Evolutionary conservation across 2,113 vertebrate genomes (phyloP).

Genomic region (Mirza zaza): DNA sequence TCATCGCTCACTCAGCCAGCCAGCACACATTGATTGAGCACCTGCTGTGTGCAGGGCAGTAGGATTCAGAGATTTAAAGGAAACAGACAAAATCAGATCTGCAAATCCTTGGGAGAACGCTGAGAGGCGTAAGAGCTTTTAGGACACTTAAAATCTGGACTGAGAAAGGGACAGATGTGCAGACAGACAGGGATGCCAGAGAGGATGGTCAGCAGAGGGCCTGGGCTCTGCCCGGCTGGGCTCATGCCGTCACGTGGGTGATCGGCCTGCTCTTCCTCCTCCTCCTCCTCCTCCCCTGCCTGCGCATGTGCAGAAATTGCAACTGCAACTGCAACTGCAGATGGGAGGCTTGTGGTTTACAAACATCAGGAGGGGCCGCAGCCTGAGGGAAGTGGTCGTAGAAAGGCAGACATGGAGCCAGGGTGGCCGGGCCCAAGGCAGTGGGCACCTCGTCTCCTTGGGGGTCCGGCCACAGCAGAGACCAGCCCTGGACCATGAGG

Average conservation of each 20-base stretch:
- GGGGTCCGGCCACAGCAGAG: neutral
- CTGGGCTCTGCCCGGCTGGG: neutral
- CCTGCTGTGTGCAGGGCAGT: neutral
- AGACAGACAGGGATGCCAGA: neutral
- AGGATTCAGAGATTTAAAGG: neutral
- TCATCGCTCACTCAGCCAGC: neutral
- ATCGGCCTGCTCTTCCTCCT: fast-evolving
- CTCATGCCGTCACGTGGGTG: fast-evolving
- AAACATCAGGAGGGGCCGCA: neutral
- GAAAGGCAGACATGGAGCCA: neutral
- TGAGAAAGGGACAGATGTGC: neutral
- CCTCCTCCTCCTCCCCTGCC: neutral
- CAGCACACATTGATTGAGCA: neutral
- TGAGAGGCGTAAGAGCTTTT: neutral
- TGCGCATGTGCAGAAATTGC: neutral
- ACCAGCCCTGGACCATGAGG: neutral
- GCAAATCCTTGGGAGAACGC: neutral
- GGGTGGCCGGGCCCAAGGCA: neutral
- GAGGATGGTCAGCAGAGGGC: neutral
- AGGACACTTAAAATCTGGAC: neutral
- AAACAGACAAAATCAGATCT: neutral
- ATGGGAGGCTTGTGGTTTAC: neutral
- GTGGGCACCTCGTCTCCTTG: neutral
- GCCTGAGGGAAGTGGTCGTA: too few relatives aligned
- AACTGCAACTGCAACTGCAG: neutral